A percentile compares a stretch with the other conserved stretches of the same genome.
phyloP scores from a whole-genome alignment of 2,113 vertebrate genomes.

The Elaphurus davidianus region DNA sequence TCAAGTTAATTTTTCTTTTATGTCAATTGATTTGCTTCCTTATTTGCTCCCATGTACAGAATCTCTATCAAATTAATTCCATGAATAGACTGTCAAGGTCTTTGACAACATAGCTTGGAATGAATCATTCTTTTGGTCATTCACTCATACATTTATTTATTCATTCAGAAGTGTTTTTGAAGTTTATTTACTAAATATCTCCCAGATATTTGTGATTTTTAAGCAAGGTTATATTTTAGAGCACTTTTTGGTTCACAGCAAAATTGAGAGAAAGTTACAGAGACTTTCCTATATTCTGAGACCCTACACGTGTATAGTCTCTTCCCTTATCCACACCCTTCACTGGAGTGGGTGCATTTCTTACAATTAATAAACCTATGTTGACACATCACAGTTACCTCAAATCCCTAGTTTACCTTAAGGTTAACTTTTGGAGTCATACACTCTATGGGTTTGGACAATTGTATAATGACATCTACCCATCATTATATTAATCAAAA shows the following conservation, averaged over 20 bases:
- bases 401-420: neutral
- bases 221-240: neutral
- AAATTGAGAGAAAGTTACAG: neutral
- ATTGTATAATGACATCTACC: neutral
- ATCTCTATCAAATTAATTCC: neutral
- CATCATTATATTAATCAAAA: neutral
- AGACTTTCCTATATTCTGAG: neutral
- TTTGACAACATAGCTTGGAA: neutral
- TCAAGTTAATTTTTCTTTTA: neutral
- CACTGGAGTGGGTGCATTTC: neutral
- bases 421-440: neutral
- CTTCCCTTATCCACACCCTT: accelerated
- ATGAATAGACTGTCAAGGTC: neutral
- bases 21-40: neutral
- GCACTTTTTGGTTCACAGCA: neutral
- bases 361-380: neutral
- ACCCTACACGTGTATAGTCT: accelerated
- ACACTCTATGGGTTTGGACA: neutral
- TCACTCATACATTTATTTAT: neutral
- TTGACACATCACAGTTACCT: neutral
- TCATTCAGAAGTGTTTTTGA: neutral
- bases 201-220: neutral
- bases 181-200: neutral
- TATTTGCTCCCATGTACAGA: neutral
- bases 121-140: neutral